These are phyloP conservation scores for Nettapus auritus DNA, from an alignment of 2,113 vertebrate species.

Conservation along the genomic window DNA sequence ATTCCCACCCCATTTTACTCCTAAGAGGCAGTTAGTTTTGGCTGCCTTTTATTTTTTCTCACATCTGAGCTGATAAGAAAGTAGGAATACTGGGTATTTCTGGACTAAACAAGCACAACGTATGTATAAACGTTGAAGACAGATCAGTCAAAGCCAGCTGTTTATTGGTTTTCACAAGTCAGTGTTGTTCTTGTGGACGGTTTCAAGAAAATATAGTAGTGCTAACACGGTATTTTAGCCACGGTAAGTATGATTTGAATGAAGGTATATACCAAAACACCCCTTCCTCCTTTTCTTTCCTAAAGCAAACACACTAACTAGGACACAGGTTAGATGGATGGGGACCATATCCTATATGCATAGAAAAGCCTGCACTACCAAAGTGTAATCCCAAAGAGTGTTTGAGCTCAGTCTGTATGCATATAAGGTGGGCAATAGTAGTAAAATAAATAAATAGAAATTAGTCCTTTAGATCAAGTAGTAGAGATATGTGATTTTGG, in stretches of 20 bases:
- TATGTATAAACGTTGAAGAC: not conserved
- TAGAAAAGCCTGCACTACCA: not conserved
- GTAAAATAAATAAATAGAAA: not conserved
- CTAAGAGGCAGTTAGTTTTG: not conserved
- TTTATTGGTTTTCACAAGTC: not conserved
- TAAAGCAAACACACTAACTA: not conserved
- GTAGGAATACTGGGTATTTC: not conserved
- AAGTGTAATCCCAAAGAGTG: not conserved
- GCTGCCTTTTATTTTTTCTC: slow-evolving; percentile 12
- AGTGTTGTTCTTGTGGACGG: not conserved
- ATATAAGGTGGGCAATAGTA: not conserved
- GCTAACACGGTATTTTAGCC: not conserved
- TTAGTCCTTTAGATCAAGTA: not conserved
- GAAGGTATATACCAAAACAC: not conserved
- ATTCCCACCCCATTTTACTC: not conserved
- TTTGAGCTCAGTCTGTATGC: not conserved
- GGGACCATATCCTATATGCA: not conserved
- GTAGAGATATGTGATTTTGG: not conserved
- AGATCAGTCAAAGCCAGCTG: not conserved
- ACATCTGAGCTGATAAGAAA: not conserved
- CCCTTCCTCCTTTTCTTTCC: not conserved
- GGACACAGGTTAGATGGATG: not conserved
- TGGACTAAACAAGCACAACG: not conserved
- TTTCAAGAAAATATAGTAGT: not conserved
- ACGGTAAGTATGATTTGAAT: not conserved